Base-by-base conservation (phyloP, 2,113 vertebrate species). In the Oncorhynchus kisutch region DNA sequence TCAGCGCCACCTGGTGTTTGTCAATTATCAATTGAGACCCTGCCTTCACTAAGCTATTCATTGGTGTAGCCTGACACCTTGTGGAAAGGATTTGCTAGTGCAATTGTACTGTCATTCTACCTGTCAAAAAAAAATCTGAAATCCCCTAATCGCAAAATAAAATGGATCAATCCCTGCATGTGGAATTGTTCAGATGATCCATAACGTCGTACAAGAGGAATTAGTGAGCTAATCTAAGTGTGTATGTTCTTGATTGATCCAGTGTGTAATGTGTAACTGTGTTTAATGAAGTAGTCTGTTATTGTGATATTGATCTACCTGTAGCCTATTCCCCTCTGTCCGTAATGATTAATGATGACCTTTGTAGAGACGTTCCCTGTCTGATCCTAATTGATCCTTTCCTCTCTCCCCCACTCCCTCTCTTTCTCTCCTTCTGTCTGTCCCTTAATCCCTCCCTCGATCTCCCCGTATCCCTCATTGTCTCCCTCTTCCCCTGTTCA, bases 41-140 rank as follows among this genome's bases (percentile, higher is more conserved):
- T 76, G 9, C 5, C n/a, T 22, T 45, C 67, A 18, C 18, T 24
- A 7, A 1, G 3, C 54, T 39, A 83, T 85, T 85, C 62, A 48
- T 86, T 14, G 68, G 48, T 57, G 1, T 76, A 86, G 68, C 34
- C 79, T 90, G 90, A 79, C 91, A 87, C 72, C 90, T 88, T 78
- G 84, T 87, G 91, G 82, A 48, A 22, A 65, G 67, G 0, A 79
- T 4, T 11, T 79, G 68, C 31, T 76, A 49, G 18, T 83, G 39
- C 24, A 12, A 45, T 16, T 25, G 2, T 6, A 2, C 2, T 18
- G 29, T 67, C 16, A 67, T 31, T 66, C 64, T 62, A 57, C 16
- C 13, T n/a, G n/a, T 22, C 59, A 22, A 16, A 5, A 4, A 4
- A 60, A 62, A 62, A 62, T 62, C 2, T 2, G 1, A 24, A 13